Conservation (phyloP, 2,888 invertebrate species). For the Auanema sp. region DNA sequence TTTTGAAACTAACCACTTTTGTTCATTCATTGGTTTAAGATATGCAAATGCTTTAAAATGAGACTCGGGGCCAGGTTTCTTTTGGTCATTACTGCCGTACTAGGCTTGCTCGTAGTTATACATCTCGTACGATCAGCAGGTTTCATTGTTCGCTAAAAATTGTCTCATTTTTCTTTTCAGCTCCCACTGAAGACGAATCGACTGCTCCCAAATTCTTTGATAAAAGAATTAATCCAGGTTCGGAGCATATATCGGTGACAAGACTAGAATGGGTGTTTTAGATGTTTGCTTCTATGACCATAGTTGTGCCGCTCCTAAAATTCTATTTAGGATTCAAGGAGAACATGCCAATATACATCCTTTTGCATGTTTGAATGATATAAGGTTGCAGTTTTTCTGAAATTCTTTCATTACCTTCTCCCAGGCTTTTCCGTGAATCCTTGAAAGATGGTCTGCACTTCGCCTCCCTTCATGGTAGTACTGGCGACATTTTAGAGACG, state of each 20-base stretch:
- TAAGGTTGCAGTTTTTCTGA: slow-evolving; percentile 17
- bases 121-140: too few relatives aligned
- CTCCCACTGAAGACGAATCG: neutral
- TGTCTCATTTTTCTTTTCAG: too few relatives aligned
- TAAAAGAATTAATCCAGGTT: neutral
- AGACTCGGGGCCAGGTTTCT: too few relatives aligned
- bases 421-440: neutral
- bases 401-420: neutral
- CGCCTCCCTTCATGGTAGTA: slow-evolving; percentile 67
- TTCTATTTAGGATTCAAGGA: slow-evolving; percentile 38
- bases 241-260: neutral
- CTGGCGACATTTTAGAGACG: slow-evolving; percentile 63
- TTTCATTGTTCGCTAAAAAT: too few relatives aligned
- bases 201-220: neutral
- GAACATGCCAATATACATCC: slow-evolving; percentile 41
- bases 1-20: too few relatives aligned
- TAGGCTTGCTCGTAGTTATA: too few relatives aligned
- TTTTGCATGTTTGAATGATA: slow-evolving; percentile 47
- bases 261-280: neutral
- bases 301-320: slow-evolving; percentile 32
- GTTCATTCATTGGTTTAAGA: too few relatives aligned
- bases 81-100: too few relatives aligned
- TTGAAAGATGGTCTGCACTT: slow-evolving; percentile 67
- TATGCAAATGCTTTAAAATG: too few relatives aligned
- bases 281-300: slow-evolving; percentile 36